A percentile compares a stretch with the other conserved stretches of the same genome.
Evolutionary conservation across 2,113 vertebrate species (phyloP).

Genomic region (Todiramphus chloris): DNA sequence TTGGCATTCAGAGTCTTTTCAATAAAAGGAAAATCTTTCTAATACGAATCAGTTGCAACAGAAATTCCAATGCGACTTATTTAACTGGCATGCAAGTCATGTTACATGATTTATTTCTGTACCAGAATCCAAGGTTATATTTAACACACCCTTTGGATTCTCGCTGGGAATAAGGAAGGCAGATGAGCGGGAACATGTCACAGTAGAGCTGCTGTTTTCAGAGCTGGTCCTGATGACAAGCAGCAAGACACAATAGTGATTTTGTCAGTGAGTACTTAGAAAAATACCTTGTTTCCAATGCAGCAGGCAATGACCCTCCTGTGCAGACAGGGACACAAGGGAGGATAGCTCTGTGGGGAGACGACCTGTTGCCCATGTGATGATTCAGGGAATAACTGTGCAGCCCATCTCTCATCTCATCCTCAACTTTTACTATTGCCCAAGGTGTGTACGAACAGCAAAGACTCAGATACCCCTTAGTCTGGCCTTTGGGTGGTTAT

Average conservation of each 20-base stretch:
- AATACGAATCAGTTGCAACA: rapidly evolving
- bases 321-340: neutral
- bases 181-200: neutral
- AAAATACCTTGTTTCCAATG: neutral
- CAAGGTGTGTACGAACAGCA: neutral
- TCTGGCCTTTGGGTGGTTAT: neutral
- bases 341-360: neutral
- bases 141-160: neutral
- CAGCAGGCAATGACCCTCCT: neutral
- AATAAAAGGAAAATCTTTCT: neutral
- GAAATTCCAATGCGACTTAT: neutral
- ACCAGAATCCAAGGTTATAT: neutral
- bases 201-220: neutral
- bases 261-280: neutral
- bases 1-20: neutral
- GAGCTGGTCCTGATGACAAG: neutral
- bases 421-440: neutral
- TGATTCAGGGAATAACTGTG: neutral
- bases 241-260: neutral
- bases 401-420: neutral
- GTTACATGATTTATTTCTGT: neutral
- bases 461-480: neutral
- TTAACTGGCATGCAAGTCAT: neutral
- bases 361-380: neutral
- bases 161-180: rapidly evolving